A percentile compares a stretch with the other conserved stretches of the same genome.
Conservation (phyloP, 1,140 invertebrate genomes). For the Lepidurus packardi region DNA sequence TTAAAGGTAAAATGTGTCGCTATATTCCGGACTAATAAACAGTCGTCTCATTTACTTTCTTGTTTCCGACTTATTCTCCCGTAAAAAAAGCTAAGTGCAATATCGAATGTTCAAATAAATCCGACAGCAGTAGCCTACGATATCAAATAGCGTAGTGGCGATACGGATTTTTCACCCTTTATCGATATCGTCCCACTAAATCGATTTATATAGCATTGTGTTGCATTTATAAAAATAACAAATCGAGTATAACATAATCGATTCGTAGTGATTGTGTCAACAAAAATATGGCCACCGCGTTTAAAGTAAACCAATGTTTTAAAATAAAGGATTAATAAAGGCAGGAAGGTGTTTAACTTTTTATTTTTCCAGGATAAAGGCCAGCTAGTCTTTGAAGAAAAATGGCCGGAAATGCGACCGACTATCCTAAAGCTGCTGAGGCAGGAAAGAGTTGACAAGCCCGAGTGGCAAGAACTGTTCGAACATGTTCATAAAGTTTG, state of each 20-base stretch:
- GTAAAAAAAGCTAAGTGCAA: too few species aligned
- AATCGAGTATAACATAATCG: background rate
- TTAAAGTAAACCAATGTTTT: background rate
- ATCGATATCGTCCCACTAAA: background rate
- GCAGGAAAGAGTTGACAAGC: constrained; percentile 85
- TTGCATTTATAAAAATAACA: background rate
- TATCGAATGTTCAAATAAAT: too few species aligned
- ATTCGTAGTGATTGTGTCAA: background rate
- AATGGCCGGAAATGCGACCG: constrained; percentile 91
- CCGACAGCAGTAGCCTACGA: too few species aligned
- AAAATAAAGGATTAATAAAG: background rate
- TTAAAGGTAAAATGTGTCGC: too few species aligned
- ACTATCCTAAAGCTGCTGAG: constrained; percentile 86
- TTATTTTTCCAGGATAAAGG: constrained; percentile 39
- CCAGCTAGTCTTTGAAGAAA: constrained; percentile 76
- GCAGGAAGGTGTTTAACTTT: constrained; percentile 1
- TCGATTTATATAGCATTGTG: background rate
- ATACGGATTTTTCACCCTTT: too few species aligned
- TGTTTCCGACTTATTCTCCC: too few species aligned
- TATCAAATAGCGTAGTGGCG: too few species aligned
- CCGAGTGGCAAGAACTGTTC: constrained; percentile 96
- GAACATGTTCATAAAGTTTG: constrained; percentile 91
- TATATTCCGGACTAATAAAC: too few species aligned
- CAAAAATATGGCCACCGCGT: constrained; percentile 5
- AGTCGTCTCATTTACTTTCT: too few species aligned